Conservation (phyloP, 1,140 invertebrate genomes). For the Artemia franciscana region DNA sequence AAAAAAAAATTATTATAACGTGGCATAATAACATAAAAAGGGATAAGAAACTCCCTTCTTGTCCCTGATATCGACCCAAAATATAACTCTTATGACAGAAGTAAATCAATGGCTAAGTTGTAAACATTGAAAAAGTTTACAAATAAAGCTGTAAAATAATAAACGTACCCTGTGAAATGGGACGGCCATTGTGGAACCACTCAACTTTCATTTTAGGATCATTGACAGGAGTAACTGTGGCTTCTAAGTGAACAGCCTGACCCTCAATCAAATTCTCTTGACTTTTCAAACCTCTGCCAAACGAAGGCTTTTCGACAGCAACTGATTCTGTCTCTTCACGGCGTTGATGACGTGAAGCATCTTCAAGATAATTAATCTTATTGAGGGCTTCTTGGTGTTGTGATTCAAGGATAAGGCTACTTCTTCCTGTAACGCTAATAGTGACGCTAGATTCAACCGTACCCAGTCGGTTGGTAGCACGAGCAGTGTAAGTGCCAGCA, state of each 20-base stretch:
- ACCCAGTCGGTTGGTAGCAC: slow-evolving; percentile 26
- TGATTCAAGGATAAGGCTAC: slow-evolving; percentile 70
- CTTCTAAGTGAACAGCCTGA: slow-evolving; percentile 79
- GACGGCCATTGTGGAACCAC: slow-evolving; percentile 71
- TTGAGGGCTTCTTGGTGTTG: slow-evolving; percentile 80
- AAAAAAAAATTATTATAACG: too few relatives aligned
- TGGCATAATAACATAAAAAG: too few relatives aligned
- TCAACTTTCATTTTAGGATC: slow-evolving; percentile 80
- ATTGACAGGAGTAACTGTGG: slow-evolving; percentile 75
- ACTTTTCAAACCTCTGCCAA: slow-evolving; percentile 64
- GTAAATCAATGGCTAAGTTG: too few relatives aligned
- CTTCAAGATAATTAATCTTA: slow-evolving; percentile 76
- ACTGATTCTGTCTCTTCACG: slow-evolving; percentile 42
- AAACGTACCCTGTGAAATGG: slow-evolving; percentile 46
- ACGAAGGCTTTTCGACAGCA: slow-evolving; percentile 58
- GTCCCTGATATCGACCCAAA: too few relatives aligned
- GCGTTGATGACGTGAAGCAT: slow-evolving; percentile 49
- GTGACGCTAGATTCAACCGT: slow-evolving; percentile 52
- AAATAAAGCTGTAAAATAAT: slow-evolving; percentile 1
- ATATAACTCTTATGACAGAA: too few relatives aligned
- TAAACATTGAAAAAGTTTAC: too few relatives aligned
- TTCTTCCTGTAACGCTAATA: slow-evolving; percentile 51
- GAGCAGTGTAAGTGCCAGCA: slow-evolving; percentile 24
- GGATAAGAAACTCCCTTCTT: too few relatives aligned
- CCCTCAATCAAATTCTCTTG: slow-evolving; percentile 58